Percentiles rank a stretch among this genome's conserved stretches.
phyloP scores from a whole-genome alignment of 2,888 invertebrate species.

The Euplexia lucipara region DNA sequence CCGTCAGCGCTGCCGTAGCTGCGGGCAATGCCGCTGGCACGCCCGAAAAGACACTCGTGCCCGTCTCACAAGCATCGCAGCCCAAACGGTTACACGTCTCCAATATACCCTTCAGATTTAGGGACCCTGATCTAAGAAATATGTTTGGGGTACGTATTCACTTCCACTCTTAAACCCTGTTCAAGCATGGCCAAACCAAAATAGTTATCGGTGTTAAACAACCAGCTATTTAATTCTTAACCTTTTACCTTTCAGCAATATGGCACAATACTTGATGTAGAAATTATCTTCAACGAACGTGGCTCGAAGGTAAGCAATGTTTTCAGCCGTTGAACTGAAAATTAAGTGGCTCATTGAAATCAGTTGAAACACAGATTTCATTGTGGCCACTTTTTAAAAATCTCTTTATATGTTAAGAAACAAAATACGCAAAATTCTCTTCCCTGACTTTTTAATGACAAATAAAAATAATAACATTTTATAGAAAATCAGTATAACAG shows the following conservation, averaged over 20 bases:
- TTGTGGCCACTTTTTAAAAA: conserved; percentile 72
- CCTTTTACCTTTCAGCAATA: conserved; percentile 96
- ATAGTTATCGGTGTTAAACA: conserved; percentile 53
- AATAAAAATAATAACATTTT: neutral
- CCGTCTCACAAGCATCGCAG: conserved; percentile 91
- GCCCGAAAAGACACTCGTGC: conserved; percentile 89
- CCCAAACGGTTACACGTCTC: conserved; percentile 99
- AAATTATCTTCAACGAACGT: conserved; percentile 99
- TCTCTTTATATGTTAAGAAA: conserved; percentile 41
- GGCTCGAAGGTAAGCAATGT: conserved; percentile 98
- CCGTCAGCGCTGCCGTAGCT: conserved; percentile 79
- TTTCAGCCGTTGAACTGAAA: conserved; percentile 58
- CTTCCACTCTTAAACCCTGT: conserved; percentile 36
- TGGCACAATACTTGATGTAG: conserved; percentile 99
- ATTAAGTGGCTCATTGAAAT: conserved; percentile 83
- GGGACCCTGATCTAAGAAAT: conserved; percentile 99
- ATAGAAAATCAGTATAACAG: neutral
- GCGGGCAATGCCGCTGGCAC: conserved; percentile 79
- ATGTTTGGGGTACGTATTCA: conserved; percentile 98
- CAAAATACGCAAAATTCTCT: conserved; percentile 41
- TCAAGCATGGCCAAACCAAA: conserved; percentile 70
- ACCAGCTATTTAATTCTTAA: conserved; percentile 70
- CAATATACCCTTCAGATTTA: conserved; percentile 99
- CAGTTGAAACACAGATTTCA: conserved; percentile 74
- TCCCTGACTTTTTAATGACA: neutral